phyloP scores from a whole-genome alignment of 2,888 invertebrate genomes.

The Noctuana brunneofusca region DNA sequence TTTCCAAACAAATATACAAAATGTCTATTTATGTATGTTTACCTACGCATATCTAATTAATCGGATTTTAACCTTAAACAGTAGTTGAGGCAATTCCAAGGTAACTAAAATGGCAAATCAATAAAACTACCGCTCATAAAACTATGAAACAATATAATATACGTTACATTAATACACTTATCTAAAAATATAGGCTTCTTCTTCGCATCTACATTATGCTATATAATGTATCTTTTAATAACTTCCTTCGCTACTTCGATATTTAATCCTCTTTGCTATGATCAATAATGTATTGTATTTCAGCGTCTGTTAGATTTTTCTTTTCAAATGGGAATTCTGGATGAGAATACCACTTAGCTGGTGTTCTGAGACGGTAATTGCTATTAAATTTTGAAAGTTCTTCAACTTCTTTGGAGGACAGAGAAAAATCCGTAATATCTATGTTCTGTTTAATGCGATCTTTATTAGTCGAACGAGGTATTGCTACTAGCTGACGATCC shows the following conservation, averaged over 20 bases:
- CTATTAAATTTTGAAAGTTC: slow-evolving; percentile 78
- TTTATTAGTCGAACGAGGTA: slow-evolving; percentile 83
- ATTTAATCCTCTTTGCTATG: slow-evolving; percentile 65
- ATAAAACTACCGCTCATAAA: too few relatives aligned
- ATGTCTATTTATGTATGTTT: too few relatives aligned
- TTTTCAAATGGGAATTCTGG: slow-evolving; percentile 71
- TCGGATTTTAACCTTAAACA: too few relatives aligned
- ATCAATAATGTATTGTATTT: slow-evolving; percentile 62
- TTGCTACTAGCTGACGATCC: slow-evolving; percentile 80
- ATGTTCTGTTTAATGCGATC: slow-evolving; percentile 81
- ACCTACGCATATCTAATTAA: too few relatives aligned
- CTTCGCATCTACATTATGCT: too few relatives aligned
- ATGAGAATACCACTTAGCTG: slow-evolving; percentile 69
- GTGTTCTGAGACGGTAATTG: slow-evolving; percentile 67
- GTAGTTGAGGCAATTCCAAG: too few relatives aligned
- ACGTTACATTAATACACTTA: too few relatives aligned
- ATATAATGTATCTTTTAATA: too few relatives aligned
- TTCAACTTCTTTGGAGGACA: slow-evolving; percentile 75
- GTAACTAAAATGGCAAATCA: too few relatives aligned
- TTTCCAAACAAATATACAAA: too few relatives aligned
- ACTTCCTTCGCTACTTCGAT: not conserved
- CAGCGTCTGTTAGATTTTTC: slow-evolving; percentile 58
- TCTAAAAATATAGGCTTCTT: too few relatives aligned
- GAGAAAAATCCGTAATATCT: slow-evolving; percentile 81
- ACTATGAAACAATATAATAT: too few relatives aligned